Evolutionary conservation across 2,797 vertebrate species (phyloP), one percentile per base, ranked within the genome.

Genomic region (Smutsia temminckii): DNA sequence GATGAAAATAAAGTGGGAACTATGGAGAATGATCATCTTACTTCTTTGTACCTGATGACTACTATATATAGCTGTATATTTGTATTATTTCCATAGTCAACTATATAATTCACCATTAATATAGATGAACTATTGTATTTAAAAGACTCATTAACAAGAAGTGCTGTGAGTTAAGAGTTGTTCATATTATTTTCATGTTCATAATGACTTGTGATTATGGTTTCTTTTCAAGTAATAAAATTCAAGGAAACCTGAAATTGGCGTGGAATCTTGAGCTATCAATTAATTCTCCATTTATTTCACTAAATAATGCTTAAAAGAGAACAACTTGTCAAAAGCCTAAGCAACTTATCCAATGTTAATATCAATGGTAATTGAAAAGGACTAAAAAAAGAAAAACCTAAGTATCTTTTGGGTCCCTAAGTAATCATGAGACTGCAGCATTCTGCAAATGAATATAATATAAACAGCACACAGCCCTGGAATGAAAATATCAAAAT

Each of bases 161-260:
- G 8, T 75, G 3, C 57, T 81, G 53, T 71, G 18, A 92, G 13
- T 5, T 86, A 3, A 40, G 25, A 86, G 49, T 59, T 57, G 3
- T 25, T 72, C 11, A 61, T 89, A 53, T 51, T 69, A 59, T 64
- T 92, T 74, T 34, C n/a, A 46, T 53, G 27, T 72, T 72, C 42
- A 40, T 68, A 74, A 69, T 57, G 59, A 78, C 5, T 81, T 72
- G 32, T 61, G 21, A 72, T 53, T 78, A 57, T 46, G 3, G 10
- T 61, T 79, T 59, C 83, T 64, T 81, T 94, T 81, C 11, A 85
- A 80, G 37, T 71, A 89, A 79, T 85, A 85, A 72, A 17, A 32
- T 27, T 85, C 6, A 86, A 80, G 29, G 9, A 64, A 81, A 71
- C 0, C 3, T 59, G 49, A 69, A 81, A 5, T 87, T 66, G 6